Evolutionary conservation across 1,140 invertebrate species (phyloP).

Genomic region (Rhynchophorus ferrugineus): DNA sequence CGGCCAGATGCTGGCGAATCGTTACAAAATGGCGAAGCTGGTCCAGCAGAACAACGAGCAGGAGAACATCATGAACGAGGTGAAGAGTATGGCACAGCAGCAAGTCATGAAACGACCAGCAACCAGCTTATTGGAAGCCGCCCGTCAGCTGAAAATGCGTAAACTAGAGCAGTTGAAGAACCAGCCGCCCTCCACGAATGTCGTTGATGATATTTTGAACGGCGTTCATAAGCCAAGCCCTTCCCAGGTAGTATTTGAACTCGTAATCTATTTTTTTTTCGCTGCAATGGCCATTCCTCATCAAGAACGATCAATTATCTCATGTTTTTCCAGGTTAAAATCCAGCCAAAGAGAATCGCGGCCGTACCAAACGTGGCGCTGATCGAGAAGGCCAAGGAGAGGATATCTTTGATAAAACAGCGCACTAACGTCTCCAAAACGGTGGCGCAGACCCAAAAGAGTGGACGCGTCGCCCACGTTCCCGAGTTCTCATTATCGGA

Average conservation of each 20-base stretch:
- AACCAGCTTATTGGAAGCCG: conserved; percentile 25
- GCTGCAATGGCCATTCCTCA: too few species aligned
- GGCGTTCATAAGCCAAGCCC: conserved; percentile 22
- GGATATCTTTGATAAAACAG: conserved; percentile 42
- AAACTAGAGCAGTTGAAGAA: conserved; percentile 12
- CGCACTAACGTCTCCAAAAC: conserved; percentile 47
- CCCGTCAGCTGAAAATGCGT: conserved; percentile 25
- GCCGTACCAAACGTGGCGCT: conserved; percentile 54
- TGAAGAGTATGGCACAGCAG: conserved; percentile 23
- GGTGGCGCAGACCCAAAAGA: conserved; percentile 60
- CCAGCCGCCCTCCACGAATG: conserved; percentile 7
- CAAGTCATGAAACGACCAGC: conserved; percentile 20
- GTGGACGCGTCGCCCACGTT: conserved; percentile 60
- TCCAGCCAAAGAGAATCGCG: conserved; percentile 45
- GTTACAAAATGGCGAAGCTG: conserved; percentile 32
- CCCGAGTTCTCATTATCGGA: conserved; percentile 42
- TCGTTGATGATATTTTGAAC: conserved; percentile 34
- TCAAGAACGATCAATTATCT: too few species aligned
- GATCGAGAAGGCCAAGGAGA: conserved; percentile 51
- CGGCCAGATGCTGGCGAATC: conserved; percentile 32
- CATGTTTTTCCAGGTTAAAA: conserved; percentile 1
- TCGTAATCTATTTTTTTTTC: not conserved
- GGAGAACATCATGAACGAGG: conserved; percentile 32
- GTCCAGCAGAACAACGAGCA: conserved; percentile 33
- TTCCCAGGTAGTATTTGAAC: conserved; percentile 10